A percentile compares a stretch with the other conserved stretches of the same genome.
Conservation (phyloP, 2,113 vertebrate species). For the Physeter macrocephalus region DNA sequence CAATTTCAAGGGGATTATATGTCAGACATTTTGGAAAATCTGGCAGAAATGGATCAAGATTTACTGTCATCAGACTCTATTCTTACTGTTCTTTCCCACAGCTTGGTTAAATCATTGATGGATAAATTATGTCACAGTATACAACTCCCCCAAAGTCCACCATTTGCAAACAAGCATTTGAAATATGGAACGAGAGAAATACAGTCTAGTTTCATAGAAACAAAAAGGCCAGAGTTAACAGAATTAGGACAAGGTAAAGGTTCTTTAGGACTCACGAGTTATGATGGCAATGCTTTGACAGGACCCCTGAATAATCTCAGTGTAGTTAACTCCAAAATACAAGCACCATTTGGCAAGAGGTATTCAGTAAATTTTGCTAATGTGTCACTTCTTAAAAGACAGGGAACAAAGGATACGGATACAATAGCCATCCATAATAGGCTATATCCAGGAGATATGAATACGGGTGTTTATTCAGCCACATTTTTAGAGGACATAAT, state of each 20-base stretch:
- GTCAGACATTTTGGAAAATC: constrained; percentile 36
- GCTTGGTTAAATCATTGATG: constrained; percentile 70
- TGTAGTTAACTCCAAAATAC: not conserved
- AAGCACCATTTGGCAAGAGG: constrained; percentile 12
- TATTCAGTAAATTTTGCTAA: not conserved
- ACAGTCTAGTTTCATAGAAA: not conserved
- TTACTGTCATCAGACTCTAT: constrained; percentile 49
- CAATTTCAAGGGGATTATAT: constrained; percentile 45
- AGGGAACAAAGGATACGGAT: not conserved
- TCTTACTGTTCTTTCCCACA: constrained; percentile 60
- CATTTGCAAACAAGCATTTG: not conserved
- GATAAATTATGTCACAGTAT: constrained; percentile 45
- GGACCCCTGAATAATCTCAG: not conserved
- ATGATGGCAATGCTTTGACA: not conserved
- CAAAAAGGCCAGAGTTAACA: not conserved
- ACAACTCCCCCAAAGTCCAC: not conserved
- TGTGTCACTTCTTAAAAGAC: not conserved
- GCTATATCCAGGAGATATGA: not conserved
- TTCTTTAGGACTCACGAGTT: not conserved
- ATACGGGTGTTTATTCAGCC: constrained; percentile 56
- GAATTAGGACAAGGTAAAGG: not conserved
- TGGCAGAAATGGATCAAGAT: constrained; percentile 49
- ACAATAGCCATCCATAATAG: not conserved
- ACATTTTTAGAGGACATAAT: constrained; percentile 70
- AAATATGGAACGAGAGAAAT: not conserved